Percentiles rank a stretch among this genome's conserved stretches.
Evolutionary conservation across 2,797 vertebrate genomes (phyloP).

Genomic region (Nyctalus aviator): DNA sequence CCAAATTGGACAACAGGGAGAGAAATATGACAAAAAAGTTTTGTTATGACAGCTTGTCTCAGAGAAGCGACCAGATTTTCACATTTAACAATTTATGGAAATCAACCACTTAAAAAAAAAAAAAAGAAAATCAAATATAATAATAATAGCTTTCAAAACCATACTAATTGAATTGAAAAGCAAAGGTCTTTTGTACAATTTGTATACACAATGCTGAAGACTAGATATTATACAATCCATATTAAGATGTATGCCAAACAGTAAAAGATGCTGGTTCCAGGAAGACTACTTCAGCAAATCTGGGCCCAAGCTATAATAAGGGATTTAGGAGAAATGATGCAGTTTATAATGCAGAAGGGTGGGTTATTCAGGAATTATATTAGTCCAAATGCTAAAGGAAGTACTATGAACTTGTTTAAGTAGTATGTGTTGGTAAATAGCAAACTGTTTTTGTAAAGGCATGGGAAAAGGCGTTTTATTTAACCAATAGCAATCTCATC

Average conservation of each 20-base stretch:
- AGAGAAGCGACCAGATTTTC: constrained; percentile 74
- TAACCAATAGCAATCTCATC: neutral
- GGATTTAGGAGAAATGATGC: constrained; percentile 77
- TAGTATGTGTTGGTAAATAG: neutral
- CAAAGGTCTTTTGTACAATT: neutral
- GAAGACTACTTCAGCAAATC: constrained; percentile 81
- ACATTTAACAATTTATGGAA: constrained; percentile 79
- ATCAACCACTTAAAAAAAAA: constrained; percentile 65
- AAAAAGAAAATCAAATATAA: constrained; percentile 78
- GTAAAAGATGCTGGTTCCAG: constrained; percentile 64
- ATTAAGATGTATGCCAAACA: constrained; percentile 68
- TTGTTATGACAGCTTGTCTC: constrained; percentile 63
- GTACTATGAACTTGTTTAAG: constrained; percentile 13
- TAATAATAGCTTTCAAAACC: constrained; percentile 75
- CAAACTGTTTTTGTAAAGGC: constrained; percentile 37
- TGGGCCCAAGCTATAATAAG: constrained; percentile 68
- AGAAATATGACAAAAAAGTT: constrained; percentile 61
- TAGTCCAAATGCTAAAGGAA: constrained; percentile 67
- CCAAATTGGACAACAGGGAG: constrained; percentile 65
- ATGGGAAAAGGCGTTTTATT: neutral
- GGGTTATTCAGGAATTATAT: constrained; percentile 69
- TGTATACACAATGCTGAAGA: constrained; percentile 21
- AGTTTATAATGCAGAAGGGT: constrained; percentile 63
- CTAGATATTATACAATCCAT: neutral
- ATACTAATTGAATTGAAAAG: constrained; percentile 78